A percentile compares a stretch with the other conserved stretches of the same genome.
phyloP scores from a whole-genome alignment of 1,140 invertebrate species.

The Drosophila bifasciata region DNA sequence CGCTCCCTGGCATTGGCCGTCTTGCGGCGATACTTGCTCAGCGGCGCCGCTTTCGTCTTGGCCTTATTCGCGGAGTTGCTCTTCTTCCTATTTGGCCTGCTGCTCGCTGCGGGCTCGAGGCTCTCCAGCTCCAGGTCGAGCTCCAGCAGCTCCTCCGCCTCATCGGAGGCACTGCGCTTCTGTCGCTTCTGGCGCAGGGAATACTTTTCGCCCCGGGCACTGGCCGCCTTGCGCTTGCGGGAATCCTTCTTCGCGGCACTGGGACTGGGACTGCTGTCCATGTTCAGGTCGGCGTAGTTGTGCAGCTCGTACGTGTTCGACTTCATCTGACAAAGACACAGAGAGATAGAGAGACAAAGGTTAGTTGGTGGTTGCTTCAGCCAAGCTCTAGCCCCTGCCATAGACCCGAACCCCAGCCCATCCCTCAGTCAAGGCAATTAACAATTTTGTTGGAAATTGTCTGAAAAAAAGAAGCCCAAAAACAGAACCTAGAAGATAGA shows the following conservation, averaged over 20 bases:
- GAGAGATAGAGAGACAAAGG: slow-evolving; percentile 38
- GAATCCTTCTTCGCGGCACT: slow-evolving; percentile 42
- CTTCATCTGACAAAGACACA: slow-evolving; percentile 63
- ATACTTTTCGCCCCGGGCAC: slow-evolving; percentile 71
- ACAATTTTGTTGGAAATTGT: slow-evolving; percentile 57
- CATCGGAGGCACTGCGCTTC: slow-evolving; percentile 43
- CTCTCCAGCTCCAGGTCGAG: slow-evolving; percentile 33
- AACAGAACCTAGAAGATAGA: neutral
- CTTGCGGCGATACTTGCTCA: slow-evolving; percentile 95
- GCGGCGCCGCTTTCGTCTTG: slow-evolving; percentile 91
- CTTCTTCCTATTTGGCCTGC: slow-evolving; percentile 40
- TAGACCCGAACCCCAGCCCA: slow-evolving; percentile 18
- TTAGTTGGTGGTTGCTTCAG: slow-evolving; percentile 30
- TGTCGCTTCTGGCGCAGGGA: slow-evolving; percentile 78
- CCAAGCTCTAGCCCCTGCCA: slow-evolving; percentile 7
- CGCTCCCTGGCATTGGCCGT: slow-evolving; percentile 95
- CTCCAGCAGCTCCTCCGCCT: slow-evolving; percentile 16
- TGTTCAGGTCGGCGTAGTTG: slow-evolving; percentile 70
- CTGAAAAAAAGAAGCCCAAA: slow-evolving; percentile 17
- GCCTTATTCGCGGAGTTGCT: slow-evolving; percentile 57
- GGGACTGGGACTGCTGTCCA: no score
- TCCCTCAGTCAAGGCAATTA: slow-evolving; percentile 62
- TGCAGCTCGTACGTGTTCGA: slow-evolving; percentile 74
- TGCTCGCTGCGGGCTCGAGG: slow-evolving; percentile 2
- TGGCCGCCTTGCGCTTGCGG: slow-evolving; percentile 57